Evolutionary conservation across 2,113 vertebrate genomes (phyloP), one percentile per base, ranked within the genome.

Genomic region (Misgurnus mizolepis): DNA sequence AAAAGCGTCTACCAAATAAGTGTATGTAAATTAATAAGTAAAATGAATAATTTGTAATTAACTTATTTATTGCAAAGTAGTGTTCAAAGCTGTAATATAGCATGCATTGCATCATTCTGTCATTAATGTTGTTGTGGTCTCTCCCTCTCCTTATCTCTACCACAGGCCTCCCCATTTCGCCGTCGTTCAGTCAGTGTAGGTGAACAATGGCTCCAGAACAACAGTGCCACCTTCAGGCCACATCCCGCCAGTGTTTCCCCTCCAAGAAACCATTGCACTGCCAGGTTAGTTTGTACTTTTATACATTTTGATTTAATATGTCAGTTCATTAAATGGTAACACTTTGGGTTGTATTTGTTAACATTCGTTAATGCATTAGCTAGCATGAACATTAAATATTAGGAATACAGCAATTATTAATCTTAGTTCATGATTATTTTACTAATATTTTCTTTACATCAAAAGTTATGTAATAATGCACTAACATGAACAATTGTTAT

Each of bases 131-230:
- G 40, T n/a, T 9, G 41, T 40, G 34, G 12, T 18, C 9, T 49
- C 6, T 56, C 39, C 78, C 8, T 53, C 61, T 80, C 6, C 74
- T 43, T n/a, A 11, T 68, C 27, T 61, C 0, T 64, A n/a, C 45
- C 4, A 0, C 83, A 93, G 91, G 86, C 47, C 8, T 27, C 83
- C 60, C 85, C 95, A 72, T 94, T 95, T 53, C 89, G 95, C 49
- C 95, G 93, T 83, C 92, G 96, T 61, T 97, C 96, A 0, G 90
- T 96, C 68, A 97, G 96, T 49, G 93, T 96, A 43, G 95, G 96
- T 0, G 96, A 97, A 58, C 95, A 95, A 74, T 96, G 93, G 84
- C 92, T 92, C 9, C 95, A 94, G 0, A 91, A 93, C 0, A 92
- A 92, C 87, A 43, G 87, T 88, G 79, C 79, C 92, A 85, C 90